Evolutionary conservation across 2,113 vertebrate genomes (phyloP).

Genomic region (Climacteris rufus): DNA sequence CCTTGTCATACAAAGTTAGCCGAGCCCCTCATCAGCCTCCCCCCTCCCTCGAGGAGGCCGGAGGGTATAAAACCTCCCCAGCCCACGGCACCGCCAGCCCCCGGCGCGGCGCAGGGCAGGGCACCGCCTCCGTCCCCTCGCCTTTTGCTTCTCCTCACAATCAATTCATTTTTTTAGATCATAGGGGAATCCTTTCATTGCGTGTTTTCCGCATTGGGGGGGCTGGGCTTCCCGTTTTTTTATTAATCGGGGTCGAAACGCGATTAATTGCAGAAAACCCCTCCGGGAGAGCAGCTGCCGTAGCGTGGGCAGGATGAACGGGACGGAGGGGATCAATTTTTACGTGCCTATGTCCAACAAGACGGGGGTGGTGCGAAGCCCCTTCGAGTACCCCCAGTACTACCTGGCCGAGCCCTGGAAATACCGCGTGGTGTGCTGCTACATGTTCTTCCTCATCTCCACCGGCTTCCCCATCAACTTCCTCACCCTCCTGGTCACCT

Average conservation of each 20-base stretch:
- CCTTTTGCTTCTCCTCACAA: neutral
- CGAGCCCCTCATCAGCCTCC: constrained; percentile 53
- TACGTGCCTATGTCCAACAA: constrained; percentile 83
- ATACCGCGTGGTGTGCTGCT: constrained; percentile 66
- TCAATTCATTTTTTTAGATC: fast-evolving
- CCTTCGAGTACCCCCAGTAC: constrained; percentile 78
- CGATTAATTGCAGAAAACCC: neutral
- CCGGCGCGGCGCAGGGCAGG: neutral
- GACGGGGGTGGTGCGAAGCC: constrained; percentile 78
- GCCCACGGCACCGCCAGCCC: neutral
- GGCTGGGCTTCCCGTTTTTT: neutral
- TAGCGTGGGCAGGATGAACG: constrained; percentile 67
- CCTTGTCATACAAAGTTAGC: constrained; percentile 64
- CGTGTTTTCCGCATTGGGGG: neutral
- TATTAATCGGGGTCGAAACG: neutral
- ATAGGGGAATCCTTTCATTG: neutral
- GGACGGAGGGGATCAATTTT: constrained; percentile 81
- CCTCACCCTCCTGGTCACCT: constrained; percentile 78
- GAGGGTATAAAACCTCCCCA: constrained; percentile 62
- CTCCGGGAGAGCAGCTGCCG: neutral
- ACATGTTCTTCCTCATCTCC: constrained; percentile 78
- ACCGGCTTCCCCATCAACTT: constrained; percentile 77
- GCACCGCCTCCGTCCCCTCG: neutral
- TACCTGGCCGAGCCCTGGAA: constrained; percentile 75
- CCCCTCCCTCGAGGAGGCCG: neutral